These are phyloP conservation scores for Porites lutea DNA, from an alignment of 64 coral and sea anemone species.

Conservation along the genomic window DNA sequence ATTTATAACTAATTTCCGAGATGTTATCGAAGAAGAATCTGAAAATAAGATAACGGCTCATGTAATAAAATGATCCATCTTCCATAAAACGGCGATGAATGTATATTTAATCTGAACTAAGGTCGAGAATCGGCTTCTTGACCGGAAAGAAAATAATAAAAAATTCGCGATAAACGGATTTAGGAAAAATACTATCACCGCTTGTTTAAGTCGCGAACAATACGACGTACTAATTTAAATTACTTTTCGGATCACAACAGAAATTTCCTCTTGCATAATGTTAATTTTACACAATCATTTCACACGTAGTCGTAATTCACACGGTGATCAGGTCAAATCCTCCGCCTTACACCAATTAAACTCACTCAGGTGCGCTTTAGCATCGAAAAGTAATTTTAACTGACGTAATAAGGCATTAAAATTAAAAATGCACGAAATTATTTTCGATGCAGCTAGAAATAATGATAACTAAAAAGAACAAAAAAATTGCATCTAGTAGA, in stretches of 20 bases:
- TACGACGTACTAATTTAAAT: conserved; percentile 30
- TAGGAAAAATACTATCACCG: background rate
- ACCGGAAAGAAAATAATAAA: conserved; percentile 44
- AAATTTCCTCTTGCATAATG: conserved; percentile 30
- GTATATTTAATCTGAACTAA: conserved; percentile 45
- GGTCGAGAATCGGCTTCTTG: conserved; percentile 20
- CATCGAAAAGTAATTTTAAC: no score
- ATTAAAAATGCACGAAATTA: no score
- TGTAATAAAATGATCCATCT: conserved; percentile 49
- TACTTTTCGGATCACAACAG: conserved; percentile 46
- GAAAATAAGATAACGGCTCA: conserved; percentile 31
- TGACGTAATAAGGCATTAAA: no score
- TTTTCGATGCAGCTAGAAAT: background rate
- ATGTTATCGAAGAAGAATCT: conserved; percentile 31
- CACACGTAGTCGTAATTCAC: background rate
- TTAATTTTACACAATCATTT: conserved; percentile 31
- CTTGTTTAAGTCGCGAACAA: conserved; percentile 39
- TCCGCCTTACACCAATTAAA: background rate
- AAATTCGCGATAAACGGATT: conserved; percentile 29
- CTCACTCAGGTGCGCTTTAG: no score
- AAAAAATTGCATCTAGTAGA: background rate
- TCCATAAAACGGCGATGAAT: conserved; percentile 37
- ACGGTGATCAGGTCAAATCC: background rate
- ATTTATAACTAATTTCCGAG: conserved; percentile 39
- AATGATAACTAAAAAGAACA: background rate